Conservation (phyloP, 1,140 invertebrate species). For the Drosophila kohkoa region DNA sequence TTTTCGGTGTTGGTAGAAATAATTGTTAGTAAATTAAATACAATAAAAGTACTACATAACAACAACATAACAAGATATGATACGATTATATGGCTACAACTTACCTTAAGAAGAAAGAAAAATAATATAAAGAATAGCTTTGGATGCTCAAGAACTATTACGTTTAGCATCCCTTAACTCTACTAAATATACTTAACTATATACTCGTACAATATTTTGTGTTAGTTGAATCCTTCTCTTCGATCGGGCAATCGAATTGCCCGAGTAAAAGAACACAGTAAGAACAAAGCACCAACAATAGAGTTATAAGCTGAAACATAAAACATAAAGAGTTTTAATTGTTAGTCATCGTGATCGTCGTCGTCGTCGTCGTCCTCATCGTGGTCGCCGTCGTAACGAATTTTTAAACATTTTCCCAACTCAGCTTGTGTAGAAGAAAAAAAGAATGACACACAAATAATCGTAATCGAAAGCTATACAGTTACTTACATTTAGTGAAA, state of each 20-base stretch:
- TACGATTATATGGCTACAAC: constrained; percentile 41
- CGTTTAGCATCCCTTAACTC: constrained; percentile 29
- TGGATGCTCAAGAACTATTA: constrained; percentile 51
- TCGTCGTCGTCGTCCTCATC: constrained; percentile 16
- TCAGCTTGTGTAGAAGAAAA: constrained; percentile 58
- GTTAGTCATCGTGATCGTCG: constrained; percentile 40
- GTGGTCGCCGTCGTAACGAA: constrained; percentile 44
- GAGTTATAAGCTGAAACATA: constrained; percentile 63
- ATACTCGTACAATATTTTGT: constrained; percentile 35
- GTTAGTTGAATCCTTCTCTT: constrained; percentile 57
- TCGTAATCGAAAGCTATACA: constrained; percentile 21
- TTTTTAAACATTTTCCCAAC: constrained; percentile 54
- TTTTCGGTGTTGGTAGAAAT: constrained; percentile 82
- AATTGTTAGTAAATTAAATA: constrained; percentile 56
- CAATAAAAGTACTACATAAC: constrained; percentile 37
- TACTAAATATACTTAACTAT: constrained; percentile 6
- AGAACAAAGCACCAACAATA: constrained; percentile 85
- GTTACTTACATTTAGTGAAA: constrained; percentile 37
- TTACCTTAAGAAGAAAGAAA: constrained; percentile 43
- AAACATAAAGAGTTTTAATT: constrained; percentile 55
- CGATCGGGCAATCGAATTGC: constrained; percentile 69
- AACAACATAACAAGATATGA: constrained; percentile 24
- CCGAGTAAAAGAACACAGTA: constrained; percentile 69
- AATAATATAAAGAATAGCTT: constrained; percentile 19
- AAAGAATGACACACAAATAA: constrained; percentile 1